phyloP scores from a whole-genome alignment of 35 echinoderm and acorn worm genomes.

The Anneissia japonica region DNA sequence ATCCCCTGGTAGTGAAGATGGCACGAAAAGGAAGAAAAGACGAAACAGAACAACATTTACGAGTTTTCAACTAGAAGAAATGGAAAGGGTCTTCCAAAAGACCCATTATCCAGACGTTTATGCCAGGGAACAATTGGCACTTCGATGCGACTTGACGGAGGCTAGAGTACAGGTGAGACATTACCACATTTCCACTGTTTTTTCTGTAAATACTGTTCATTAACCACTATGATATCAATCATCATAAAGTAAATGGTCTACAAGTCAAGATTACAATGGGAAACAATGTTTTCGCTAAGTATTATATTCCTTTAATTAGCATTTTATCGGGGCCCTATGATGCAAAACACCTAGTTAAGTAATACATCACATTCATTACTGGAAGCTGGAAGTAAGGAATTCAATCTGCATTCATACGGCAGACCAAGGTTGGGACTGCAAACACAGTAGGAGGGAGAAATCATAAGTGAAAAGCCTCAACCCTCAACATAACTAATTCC shows the following conservation, averaged over 20 bases:
- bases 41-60: conserved; percentile 95
- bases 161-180: conserved; percentile 91
- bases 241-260: neutral
- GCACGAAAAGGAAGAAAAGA: conserved; percentile 87
- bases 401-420: too few species aligned
- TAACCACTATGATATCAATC: neutral
- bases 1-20: conserved; percentile 37
- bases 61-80: conserved; percentile 94
- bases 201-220: neutral
- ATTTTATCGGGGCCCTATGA: neutral
- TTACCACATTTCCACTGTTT: neutral
- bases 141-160: conserved; percentile 92
- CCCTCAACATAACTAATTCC: too few species aligned
- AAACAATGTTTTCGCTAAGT: neutral
- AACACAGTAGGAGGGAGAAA: neutral
- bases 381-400: too few species aligned
- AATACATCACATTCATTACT: too few species aligned
- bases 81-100: conserved; percentile 96
- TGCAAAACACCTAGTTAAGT: neutral
- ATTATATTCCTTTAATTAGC: neutral
- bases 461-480: neutral
- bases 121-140: conserved; percentile 82
- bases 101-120: conserved; percentile 98
- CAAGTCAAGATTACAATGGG: neutral
- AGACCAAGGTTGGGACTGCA: neutral